Evolutionary conservation across 2,113 vertebrate genomes (phyloP).

Genomic region (Oceanodroma tethys): DNA sequence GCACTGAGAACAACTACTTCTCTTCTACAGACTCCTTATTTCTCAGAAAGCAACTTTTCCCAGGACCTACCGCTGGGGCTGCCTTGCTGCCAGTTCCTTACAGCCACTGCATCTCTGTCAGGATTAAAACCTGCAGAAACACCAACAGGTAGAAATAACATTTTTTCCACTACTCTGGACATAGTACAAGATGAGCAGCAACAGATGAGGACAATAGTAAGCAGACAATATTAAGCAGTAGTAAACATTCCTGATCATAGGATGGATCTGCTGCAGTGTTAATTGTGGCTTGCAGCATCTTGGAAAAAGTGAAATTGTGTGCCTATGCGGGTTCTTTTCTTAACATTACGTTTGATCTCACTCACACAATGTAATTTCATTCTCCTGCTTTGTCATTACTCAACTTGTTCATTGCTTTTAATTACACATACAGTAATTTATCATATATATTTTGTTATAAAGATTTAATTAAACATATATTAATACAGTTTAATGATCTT

Average conservation of each 20-base stretch:
- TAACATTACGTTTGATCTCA: not conserved
- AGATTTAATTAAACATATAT: slow-evolving; percentile 31
- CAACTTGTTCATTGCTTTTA: not conserved
- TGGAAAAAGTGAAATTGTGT: not conserved
- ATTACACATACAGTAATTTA: not conserved
- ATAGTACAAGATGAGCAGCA: not conserved
- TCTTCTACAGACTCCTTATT: not conserved
- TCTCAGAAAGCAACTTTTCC: not conserved
- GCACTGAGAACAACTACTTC: not conserved
- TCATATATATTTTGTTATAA: not conserved
- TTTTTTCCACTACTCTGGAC: not conserved
- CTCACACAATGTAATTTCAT: not conserved
- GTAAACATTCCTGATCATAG: not conserved
- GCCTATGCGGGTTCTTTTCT: not conserved
- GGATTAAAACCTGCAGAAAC: not conserved
- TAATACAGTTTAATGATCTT: slow-evolving; percentile 28
- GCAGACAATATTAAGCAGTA: not conserved
- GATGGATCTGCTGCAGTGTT: not conserved
- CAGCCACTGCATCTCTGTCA: not conserved
- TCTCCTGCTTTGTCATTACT: not conserved
- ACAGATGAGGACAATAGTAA: not conserved
- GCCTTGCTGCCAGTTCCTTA: not conserved
- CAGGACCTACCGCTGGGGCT: not conserved
- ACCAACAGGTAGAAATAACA: not conserved
- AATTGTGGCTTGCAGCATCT: not conserved